Evolutionary conservation across 2,797 vertebrate species (phyloP).

Genomic region (Bovichtus diacanthus): DNA sequence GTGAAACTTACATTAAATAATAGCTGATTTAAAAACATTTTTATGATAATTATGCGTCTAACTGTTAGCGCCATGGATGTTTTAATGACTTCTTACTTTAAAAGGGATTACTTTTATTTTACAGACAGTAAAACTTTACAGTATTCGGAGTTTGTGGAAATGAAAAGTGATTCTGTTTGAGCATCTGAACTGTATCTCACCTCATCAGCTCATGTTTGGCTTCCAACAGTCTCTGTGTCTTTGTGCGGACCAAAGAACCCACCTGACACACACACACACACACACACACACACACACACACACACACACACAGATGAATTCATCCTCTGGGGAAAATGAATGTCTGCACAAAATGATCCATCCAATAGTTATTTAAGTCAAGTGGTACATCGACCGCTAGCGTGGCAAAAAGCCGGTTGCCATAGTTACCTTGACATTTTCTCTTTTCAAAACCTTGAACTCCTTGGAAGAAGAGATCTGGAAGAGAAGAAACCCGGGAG

Average conservation of each 20-base stretch:
- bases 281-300: too few species aligned
- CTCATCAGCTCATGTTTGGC: constrained; percentile 73
- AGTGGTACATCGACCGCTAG: background rate
- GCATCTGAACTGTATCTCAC: constrained; percentile 46
- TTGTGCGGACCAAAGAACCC: constrained; percentile 45
- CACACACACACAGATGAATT: too few species aligned
- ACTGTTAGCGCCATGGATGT: too few species aligned
- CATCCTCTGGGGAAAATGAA: too few species aligned
- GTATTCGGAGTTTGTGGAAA: background rate
- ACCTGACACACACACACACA: constrained; percentile 52
- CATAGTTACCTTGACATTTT: constrained; percentile 72
- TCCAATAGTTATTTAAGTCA: background rate
- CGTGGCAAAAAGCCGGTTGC: background rate
- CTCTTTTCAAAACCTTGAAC: constrained; percentile 52
- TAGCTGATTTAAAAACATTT: too few species aligned
- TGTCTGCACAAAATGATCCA: too few species aligned
- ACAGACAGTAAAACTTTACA: background rate
- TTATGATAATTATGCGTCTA: background rate
- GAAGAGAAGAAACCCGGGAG: background rate
- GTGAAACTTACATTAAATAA: too few species aligned
- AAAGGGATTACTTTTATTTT: background rate
- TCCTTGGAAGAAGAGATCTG: constrained; percentile 64
- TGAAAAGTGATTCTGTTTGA: background rate
- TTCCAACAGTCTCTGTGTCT: constrained; percentile 61
- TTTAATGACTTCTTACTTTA: background rate